phyloP scores from a whole-genome alignment of 2,797 vertebrate genomes.

The Pipistrellus pygmaeus region DNA sequence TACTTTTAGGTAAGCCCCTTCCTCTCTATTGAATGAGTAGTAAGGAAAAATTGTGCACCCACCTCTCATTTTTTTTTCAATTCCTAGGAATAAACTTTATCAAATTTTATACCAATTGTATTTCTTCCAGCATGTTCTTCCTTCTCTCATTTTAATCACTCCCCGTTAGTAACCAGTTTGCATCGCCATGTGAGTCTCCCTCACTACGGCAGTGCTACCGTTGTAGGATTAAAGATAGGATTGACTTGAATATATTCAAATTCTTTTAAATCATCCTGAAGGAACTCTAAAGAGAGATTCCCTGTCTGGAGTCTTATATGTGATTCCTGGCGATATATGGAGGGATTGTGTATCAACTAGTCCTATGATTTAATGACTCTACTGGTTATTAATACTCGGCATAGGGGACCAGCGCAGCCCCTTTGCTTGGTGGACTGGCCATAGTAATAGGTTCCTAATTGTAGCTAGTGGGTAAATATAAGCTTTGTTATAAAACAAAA shows the following conservation, averaged over 20 bases:
- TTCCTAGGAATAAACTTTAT: constrained; percentile 54
- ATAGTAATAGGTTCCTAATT: constrained; percentile 45
- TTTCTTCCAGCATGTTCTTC: constrained; percentile 20
- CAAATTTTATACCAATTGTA: constrained; percentile 21
- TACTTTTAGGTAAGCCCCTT: constrained; percentile 15
- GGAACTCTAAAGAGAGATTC: constrained; percentile 25
- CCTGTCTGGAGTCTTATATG: not conserved
- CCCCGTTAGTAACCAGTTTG: not conserved
- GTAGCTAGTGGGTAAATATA: constrained; percentile 53
- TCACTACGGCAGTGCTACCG: not conserved
- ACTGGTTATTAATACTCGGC: constrained; percentile 1
- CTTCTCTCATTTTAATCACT: constrained; percentile 36
- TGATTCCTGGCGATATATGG: not conserved
- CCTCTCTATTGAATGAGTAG: constrained; percentile 25
- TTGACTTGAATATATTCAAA: constrained; percentile 15
- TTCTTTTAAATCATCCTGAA: constrained; percentile 54
- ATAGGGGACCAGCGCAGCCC: not conserved
- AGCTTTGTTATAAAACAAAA: constrained; percentile 70
- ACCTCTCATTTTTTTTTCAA: constrained; percentile 21
- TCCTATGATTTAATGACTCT: constrained; percentile 7
- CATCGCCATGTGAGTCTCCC: not conserved
- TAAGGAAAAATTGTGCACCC: constrained; percentile 31
- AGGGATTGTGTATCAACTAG: not conserved
- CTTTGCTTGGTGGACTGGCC: not conserved
- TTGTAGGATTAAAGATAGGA: constrained; percentile 49